Conservation (phyloP, 2,113 vertebrate genomes). For the Centropus bengalensis region DNA sequence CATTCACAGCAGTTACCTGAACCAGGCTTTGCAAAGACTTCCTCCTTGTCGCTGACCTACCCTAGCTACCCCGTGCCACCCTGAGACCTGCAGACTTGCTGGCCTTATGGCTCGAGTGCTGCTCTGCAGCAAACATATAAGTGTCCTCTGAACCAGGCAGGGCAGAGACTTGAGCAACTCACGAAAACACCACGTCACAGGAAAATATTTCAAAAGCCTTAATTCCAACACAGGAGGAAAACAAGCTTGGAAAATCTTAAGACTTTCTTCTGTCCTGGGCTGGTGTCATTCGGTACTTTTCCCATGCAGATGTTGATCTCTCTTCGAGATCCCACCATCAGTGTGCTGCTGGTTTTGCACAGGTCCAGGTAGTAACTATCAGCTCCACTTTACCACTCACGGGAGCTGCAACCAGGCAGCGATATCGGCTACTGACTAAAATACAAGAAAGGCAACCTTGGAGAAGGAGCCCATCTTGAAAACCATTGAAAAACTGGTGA, state of each 20-base stretch:
- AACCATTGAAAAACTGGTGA: neutral
- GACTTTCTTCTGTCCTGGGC: neutral
- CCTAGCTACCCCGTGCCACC: neutral
- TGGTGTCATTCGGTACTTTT: neutral
- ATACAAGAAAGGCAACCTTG: neutral
- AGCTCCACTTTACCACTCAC: neutral
- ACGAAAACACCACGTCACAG: neutral
- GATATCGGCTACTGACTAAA: neutral
- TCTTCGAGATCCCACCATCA: neutral
- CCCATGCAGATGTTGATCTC: neutral
- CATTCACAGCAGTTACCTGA: neutral
- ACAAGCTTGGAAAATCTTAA: neutral
- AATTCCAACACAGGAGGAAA: neutral
- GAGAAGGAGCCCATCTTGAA: neutral
- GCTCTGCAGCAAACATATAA: neutral
- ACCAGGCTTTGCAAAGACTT: neutral
- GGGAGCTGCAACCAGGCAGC: neutral
- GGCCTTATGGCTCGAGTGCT: neutral
- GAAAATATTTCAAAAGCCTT: neutral
- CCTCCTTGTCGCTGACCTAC: neutral
- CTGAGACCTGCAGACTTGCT: neutral
- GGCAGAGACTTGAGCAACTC: neutral
- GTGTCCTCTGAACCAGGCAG: neutral
- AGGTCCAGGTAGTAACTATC: neutral
- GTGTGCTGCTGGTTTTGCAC: neutral